Base-by-base conservation (phyloP, 1,140 invertebrate genomes). In the Diabrotica undecimpunctata region DNA sequence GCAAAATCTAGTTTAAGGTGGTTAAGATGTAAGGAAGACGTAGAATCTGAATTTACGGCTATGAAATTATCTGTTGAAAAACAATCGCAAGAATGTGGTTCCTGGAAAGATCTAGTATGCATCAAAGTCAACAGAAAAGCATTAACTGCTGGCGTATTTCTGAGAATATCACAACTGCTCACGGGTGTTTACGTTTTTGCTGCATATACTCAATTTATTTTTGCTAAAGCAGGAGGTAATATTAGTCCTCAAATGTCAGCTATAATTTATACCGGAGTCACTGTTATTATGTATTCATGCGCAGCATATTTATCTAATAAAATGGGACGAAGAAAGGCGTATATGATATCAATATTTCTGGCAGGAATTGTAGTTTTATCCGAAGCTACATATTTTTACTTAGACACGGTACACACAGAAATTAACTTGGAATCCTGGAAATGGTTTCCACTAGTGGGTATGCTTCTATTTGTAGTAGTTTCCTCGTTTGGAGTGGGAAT, bases 231-330 rank as follows among this genome's bases (percentile, higher is more conserved):
- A n/a, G 68, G 65, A 6, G 68, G 73, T 0, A 73, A 70, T 10
- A 39, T 81, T 1, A 71, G 78, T 2, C 72, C 81, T 0, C 74
- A 70, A 0, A 60, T 76, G 9, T 74, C 77, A 0, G 80, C 82
- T 2, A 83, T 83, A 38, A 68, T 82, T 11, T 67, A 88, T 61
- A 87, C 85, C 58, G 70, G 77, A 1, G 74, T 88, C 12, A 86
- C 87, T 69, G 77, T 90, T 2, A 64, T 83, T 13, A 89, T 92
- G 7, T 95, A 92, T 4, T 88, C 95, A n/a, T 12, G 55, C 12
- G 51, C 56, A 12, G 58, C 59, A 9, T 62, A 12, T 54, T 12
- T 39, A 6, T 54, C 53, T 3, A 41, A 62, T 11, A 37, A 12
- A 50, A 55, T 60, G 0, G 70, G 70, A 7, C 52, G 70, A 11